Evolutionary conservation across 30 jellyfish, hydroid and myxozoan genomes (phyloP), one percentile per base, ranked within the genome.

Genomic region (Aurelia aurita complex sp. Pacific): DNA sequence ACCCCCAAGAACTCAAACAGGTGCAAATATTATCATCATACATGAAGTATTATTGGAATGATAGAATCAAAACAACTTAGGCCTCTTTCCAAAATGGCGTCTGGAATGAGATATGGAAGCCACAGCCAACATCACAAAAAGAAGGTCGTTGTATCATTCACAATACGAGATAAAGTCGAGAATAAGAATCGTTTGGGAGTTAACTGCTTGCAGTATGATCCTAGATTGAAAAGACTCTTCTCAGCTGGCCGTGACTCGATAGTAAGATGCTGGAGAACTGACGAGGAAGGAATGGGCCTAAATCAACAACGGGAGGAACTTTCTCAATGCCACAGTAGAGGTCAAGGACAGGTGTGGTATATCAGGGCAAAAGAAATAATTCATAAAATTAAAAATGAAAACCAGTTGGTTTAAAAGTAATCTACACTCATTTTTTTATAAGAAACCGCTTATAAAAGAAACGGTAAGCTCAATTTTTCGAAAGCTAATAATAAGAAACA

Each of bases 221-320:
- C 74, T 4, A 74, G 86, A 67, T 29, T 64, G 33, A 85, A 86
- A 66, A 75, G 96, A 36, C 85, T 94, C 50, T 94, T 84, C 69
- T 54, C 99, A 14, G 99, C 99, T 71, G 99, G 99, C 23, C 74
- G 99, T 4, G 99, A 94, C 72, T 94, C 99, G 5, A 81, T 94
- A 10, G 89, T 94, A 10, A 66, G 99, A 52, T 89, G 99, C 74
- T 94, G 99, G 99, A 76, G 91, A 19, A 80, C 97, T 36, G 95
- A 80, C 16, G 72, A 42, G 81, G 57, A 46, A 46, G 96, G 86
- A 15, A 51, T 84, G 46, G 16, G 61, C 18, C 23, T 36, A 15
- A 67, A 67, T 5, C 55, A 18, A 14, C 55, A 18, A 14, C 77
- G 18, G 9, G 38, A 32, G 33, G 29, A 18, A 12, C 12, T 10